These are phyloP conservation scores for Blomia tropicalis DNA, from an alignment of 2,888 invertebrate genomes.

Conservation along the genomic window DNA sequence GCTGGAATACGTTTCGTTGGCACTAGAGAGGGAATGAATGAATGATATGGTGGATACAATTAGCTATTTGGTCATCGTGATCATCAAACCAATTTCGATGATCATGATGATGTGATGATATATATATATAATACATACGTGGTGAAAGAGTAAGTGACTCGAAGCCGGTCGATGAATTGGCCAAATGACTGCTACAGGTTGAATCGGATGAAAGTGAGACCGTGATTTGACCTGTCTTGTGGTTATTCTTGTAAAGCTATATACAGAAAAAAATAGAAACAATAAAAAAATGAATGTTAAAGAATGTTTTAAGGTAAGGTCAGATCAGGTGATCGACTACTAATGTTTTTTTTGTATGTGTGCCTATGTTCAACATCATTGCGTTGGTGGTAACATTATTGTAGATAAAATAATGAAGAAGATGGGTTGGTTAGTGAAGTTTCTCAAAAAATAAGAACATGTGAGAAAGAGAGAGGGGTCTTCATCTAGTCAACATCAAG, in stretches of 20 bases:
- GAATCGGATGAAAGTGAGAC: conserved; percentile 49
- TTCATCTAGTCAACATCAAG: no score
- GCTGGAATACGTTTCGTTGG: conserved; percentile 27
- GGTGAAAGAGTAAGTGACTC: conserved; percentile 43
- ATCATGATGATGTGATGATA: neutral
- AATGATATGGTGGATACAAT: neutral
- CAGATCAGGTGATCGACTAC: no score
- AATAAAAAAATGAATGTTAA: no score
- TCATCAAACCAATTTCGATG: conserved; percentile 5
- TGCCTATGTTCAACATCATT: no score
- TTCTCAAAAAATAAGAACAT: no score
- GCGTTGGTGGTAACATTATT: no score
- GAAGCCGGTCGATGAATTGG: conserved; percentile 44
- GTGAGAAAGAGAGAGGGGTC: no score
- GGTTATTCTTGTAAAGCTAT: conserved; percentile 42
- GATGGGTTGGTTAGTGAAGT: no score
- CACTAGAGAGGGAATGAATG: conserved; percentile 23
- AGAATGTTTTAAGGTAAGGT: no score
- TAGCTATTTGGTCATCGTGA: neutral
- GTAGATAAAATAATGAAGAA: no score
- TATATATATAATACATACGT: conserved; percentile 32
- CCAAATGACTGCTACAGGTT: conserved; percentile 44
- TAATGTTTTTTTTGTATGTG: no score
- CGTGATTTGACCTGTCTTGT: conserved; percentile 41
- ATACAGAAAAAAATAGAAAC: conserved; percentile 12